Percentiles rank a stretch among this genome's conserved stretches.
Evolutionary conservation across 2,888 invertebrate genomes (phyloP).

Genomic region (Xestia sexstrigata): DNA sequence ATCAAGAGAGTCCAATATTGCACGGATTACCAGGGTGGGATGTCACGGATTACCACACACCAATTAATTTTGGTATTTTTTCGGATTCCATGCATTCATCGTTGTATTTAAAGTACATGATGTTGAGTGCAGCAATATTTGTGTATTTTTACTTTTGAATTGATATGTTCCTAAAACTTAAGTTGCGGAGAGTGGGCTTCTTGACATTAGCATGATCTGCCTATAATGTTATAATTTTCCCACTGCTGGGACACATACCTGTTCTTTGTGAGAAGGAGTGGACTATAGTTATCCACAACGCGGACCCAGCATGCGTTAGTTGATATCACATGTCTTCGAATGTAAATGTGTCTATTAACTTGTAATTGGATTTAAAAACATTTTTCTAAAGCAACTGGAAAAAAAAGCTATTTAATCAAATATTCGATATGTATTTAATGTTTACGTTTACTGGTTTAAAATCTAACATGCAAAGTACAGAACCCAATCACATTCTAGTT

Average conservation of each 20-base stretch:
- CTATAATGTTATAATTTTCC: background rate
- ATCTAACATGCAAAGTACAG: constrained; percentile 16
- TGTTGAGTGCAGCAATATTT: background rate
- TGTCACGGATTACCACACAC: no score
- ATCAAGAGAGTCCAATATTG: constrained; percentile 23
- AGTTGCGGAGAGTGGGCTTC: background rate
- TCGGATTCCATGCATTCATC: constrained; percentile 3
- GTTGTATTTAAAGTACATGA: background rate
- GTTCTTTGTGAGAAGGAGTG: background rate
- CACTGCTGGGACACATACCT: background rate
- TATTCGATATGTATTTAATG: background rate
- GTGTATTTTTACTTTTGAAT: no score
- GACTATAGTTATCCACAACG: background rate
- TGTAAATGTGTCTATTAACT: background rate
- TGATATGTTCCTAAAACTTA: background rate
- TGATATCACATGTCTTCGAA: background rate
- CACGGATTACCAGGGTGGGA: constrained; percentile 7
- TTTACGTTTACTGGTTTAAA: background rate
- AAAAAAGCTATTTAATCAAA: background rate
- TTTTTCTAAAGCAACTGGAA: background rate
- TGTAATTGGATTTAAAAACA: background rate
- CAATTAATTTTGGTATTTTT: constrained; percentile 15
- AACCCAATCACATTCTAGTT: constrained; percentile 16
- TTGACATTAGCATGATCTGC: background rate
- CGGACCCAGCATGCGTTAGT: background rate